phyloP scores from a whole-genome alignment of 2,888 invertebrate species.

The Meliscaeva auricollis region DNA sequence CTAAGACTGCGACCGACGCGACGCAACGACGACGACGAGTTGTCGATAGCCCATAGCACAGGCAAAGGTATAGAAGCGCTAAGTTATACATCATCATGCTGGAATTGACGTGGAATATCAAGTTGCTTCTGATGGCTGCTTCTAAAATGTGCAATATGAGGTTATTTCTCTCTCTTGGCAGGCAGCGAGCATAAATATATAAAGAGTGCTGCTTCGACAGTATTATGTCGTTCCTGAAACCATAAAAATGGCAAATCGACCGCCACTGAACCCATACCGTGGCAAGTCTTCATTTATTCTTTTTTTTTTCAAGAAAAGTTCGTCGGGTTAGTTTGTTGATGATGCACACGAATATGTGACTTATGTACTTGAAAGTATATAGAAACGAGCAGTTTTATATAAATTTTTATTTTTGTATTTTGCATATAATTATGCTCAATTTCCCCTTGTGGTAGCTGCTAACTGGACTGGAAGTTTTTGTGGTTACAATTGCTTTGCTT shows the following conservation, averaged over 20 bases:
- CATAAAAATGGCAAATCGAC: constrained; percentile 83
- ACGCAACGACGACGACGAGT: neutral
- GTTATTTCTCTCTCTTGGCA: constrained; percentile 45
- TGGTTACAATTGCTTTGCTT: constrained; percentile 60
- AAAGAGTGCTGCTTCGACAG: constrained; percentile 69
- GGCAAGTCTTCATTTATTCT: constrained; percentile 74
- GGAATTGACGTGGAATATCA: constrained; percentile 61
- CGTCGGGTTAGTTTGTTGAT: constrained; percentile 60
- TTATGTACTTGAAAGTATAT: constrained; percentile 60
- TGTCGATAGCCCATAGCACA: constrained; percentile 38
- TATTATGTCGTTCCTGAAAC: constrained; percentile 79
- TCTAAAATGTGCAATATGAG: constrained; percentile 74
- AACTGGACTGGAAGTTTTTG: constrained; percentile 71
- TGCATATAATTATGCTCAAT: constrained; percentile 74
- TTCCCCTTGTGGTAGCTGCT: constrained; percentile 67
- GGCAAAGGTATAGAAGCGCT: constrained; percentile 18
- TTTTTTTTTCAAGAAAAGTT: constrained; percentile 69
- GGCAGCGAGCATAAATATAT: neutral
- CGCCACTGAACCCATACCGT: constrained; percentile 75
- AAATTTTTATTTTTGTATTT: constrained; percentile 44
- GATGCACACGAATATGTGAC: constrained; percentile 49
- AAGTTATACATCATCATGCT: constrained; percentile 32
- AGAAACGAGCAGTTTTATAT: constrained; percentile 27
- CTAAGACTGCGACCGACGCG: constrained; percentile 18
- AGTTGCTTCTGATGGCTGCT: constrained; percentile 60